Conservation (phyloP, 2,113 vertebrate genomes). For the Chrysochloris asiatica region DNA sequence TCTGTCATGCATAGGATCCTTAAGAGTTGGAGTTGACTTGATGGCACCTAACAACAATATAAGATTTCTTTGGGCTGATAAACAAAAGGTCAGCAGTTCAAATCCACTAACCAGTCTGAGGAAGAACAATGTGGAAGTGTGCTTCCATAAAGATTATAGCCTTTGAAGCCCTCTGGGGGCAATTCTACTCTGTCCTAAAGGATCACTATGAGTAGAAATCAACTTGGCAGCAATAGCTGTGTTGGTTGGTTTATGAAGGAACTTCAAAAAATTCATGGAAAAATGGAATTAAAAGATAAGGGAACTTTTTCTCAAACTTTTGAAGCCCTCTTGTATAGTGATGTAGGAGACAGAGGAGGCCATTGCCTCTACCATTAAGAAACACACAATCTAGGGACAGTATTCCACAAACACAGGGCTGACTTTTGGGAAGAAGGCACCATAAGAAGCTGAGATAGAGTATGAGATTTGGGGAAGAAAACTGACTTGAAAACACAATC, state of each 20-base stretch:
- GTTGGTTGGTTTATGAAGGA: too few species aligned
- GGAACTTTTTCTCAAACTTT: too few species aligned
- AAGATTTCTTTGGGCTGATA: too few species aligned
- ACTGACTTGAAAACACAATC: background rate
- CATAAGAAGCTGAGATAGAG: background rate
- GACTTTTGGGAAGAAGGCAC: background rate
- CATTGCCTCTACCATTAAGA: background rate
- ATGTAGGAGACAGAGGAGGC: background rate
- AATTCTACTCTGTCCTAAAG: background rate
- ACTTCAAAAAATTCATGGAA: too few species aligned
- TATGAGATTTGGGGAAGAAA: background rate
- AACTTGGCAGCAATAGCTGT: background rate
- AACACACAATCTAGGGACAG: background rate
- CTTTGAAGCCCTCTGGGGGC: background rate
- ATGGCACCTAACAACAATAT: too few species aligned
- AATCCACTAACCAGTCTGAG: background rate
- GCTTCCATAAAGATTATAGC: too few species aligned
- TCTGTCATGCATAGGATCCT: too few species aligned
- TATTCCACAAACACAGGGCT: background rate
- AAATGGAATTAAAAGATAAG: too few species aligned
- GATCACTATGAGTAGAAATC: too few species aligned
- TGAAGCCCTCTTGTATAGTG: too few species aligned
- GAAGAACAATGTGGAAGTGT: background rate
- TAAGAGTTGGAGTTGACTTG: too few species aligned
- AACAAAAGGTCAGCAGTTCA: background rate